Base-by-base conservation (phyloP, 2,888 invertebrate genomes). In the Drosophila mimetica region DNA sequence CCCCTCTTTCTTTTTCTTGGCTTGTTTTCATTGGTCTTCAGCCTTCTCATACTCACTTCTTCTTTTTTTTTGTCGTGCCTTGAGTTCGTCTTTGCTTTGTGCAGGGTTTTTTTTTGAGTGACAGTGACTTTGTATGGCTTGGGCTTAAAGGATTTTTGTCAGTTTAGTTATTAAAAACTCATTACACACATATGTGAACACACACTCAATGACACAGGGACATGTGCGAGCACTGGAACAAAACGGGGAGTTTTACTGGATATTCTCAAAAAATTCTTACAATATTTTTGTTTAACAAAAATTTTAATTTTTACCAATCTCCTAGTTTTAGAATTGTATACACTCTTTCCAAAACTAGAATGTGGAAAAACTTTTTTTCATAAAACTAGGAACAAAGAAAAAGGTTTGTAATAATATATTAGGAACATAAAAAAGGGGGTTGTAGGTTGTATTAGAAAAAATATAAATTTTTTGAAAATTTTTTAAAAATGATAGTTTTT, bases 81-180 rank as follows among this genome's bases (percentile, higher is more conserved):
- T 37, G 30, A 16, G 50, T 55, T 44, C 47, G 34, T 58, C 39
- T 36, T 20, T 4, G 50, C 22, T 52, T 50, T 51, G 22, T 30
- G 13, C 14, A 4, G 1, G 57, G 22, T 2, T n/a, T 20, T 41
- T 41, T 20, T 18, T 39, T 44, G 22, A 61, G 47, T 60, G 60
- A 46, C 70, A 41, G 39, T 47, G 52, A 55, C 59, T 61, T 61
- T 67, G 67, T 63, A 50, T 30, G 63, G 54, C 70, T 74, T 59
- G 54, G 72, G 72, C 82, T 84, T 74, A 78, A 80, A 74, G 81
- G 87, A 78, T 74, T 86, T 74, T 74, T 80, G 82, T 73, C 79
- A 81, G 87, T 76, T 84, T 67, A 76, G 82, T 78, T 82, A 85
- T 87, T 87, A 81, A 81, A 82, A 81, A 86, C 73, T 79, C 79